phyloP scores from a whole-genome alignment of 2,113 vertebrate species.

The Chloropsis hardwickii region DNA sequence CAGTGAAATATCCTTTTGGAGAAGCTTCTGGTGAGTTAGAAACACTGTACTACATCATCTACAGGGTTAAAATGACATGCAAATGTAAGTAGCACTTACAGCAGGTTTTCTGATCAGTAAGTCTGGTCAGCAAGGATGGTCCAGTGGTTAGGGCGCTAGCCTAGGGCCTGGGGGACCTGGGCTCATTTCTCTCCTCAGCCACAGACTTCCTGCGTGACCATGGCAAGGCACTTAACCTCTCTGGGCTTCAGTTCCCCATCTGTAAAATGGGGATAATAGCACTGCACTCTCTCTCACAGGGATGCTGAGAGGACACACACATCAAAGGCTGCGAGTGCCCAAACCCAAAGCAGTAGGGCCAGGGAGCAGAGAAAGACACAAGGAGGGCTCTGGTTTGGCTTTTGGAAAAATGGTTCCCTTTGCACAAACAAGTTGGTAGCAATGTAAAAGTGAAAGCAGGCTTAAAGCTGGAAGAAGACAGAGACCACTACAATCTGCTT shows the following conservation, averaged over 20 bases:
- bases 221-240: constrained; percentile 63
- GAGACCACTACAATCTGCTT: constrained; percentile 4
- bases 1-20: background rate
- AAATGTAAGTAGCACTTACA: constrained; percentile 64
- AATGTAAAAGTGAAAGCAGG: constrained; percentile 38
- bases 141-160: constrained; percentile 57
- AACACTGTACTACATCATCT: constrained; percentile 51
- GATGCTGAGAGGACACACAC: constrained; percentile 48
- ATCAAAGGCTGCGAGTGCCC: constrained; percentile 35
- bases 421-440: background rate
- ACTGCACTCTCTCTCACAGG: constrained; percentile 55
- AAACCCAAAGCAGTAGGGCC: background rate
- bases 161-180: constrained; percentile 60
- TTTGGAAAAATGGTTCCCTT: background rate
- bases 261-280: constrained; percentile 64
- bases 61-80: constrained; percentile 61
- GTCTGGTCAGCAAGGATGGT: constrained; percentile 60
- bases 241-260: constrained; percentile 63
- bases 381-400: background rate
- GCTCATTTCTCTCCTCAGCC: constrained; percentile 61
- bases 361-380: constrained; percentile 28
- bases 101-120: constrained; percentile 66
- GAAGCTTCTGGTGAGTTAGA: constrained; percentile 36
- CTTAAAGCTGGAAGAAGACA: constrained; percentile 26
- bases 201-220: constrained; percentile 59